Percentiles rank a stretch among this genome's conserved stretches.
Evolutionary conservation across 1,140 invertebrate species (phyloP).

Genomic region (Aphis gossypii): DNA sequence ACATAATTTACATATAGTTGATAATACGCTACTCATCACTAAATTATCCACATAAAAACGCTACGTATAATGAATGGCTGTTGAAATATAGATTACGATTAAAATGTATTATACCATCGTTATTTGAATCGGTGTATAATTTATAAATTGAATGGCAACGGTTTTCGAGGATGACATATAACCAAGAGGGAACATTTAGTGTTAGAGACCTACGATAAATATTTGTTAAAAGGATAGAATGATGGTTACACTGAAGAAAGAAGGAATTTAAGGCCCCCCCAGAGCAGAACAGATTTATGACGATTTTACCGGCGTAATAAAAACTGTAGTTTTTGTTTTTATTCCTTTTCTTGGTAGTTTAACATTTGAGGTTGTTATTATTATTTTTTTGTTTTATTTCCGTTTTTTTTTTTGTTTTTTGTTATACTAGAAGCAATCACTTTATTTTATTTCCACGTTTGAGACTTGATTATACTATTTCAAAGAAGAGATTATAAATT

Average conservation of each 20-base stretch:
- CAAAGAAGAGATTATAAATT: neutral
- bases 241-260: slow-evolving; percentile 18
- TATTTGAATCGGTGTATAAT: slow-evolving; percentile 5
- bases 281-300: slow-evolving; percentile 55
- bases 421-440: slow-evolving; percentile 15
- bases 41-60: neutral
- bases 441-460: neutral
- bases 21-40: neutral
- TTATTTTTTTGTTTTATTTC: neutral
- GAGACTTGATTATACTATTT: neutral
- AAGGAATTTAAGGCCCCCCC: slow-evolving; percentile 53
- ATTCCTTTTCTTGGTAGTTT: slow-evolving; percentile 29
- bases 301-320: slow-evolving; percentile 53
- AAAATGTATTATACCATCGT: neutral
- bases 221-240: slow-evolving; percentile 54
- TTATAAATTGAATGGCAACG: slow-evolving; percentile 11
- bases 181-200: neutral
- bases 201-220: slow-evolving; percentile 34
- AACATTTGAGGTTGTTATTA: slow-evolving; percentile 25
- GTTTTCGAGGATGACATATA: slow-evolving; percentile 25
- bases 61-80: neutral
- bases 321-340: slow-evolving; percentile 51
- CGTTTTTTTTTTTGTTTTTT: neutral
- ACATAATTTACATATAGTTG: neutral
- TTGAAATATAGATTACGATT: neutral